Evolutionary conservation across 2,113 vertebrate species (phyloP), one percentile per base, ranked within the genome.

Genomic region (Colaptes auratus): DNA sequence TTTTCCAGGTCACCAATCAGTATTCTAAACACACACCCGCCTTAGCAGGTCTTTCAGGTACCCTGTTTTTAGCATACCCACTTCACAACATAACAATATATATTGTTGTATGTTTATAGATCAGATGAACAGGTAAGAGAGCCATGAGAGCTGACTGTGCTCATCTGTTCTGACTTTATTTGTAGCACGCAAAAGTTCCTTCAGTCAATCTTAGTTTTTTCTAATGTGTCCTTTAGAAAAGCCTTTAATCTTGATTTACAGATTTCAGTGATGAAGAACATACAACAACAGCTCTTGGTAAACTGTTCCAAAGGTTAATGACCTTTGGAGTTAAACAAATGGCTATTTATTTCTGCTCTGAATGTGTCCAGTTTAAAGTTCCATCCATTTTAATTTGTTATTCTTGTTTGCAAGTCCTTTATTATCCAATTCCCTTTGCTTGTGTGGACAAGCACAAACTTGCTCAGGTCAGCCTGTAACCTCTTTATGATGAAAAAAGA

Each of bases 261-360:
- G 72, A 93, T 94, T 96, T 94, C 48, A 58, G 86, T 58, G 73
- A 81, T 69, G 76, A 75, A 84, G 77, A 92, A 46, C 72, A 83
- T 71, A 67, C 24, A 86, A 61, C 19, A 88, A 61, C 17, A 88
- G 53, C 70, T 82, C 83, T 93, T 78, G 58, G 69, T 93, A 95
- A 96, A 96, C 65, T 72, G 88, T 86, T 96, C 92, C 90, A 90
- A 96, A 96, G 95, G 93, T 95, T 83, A 92, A 81, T n/a, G 50
- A 92, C 81, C 96, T 96, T 95, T 95, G 93, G 80, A 95, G 65
- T 92, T 90, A 95, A 96, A 96, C 88, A 96, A 94, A 88, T 75
- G 88, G 44, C n/a, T 96, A 78, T 88, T 95, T 94, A 72, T 92
- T 96, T 96, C 90, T 94, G 25, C 76, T 72, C 66, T 75, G 65